Conservation (phyloP, 1,140 invertebrate species). For the Adelges cooleyi region DNA sequence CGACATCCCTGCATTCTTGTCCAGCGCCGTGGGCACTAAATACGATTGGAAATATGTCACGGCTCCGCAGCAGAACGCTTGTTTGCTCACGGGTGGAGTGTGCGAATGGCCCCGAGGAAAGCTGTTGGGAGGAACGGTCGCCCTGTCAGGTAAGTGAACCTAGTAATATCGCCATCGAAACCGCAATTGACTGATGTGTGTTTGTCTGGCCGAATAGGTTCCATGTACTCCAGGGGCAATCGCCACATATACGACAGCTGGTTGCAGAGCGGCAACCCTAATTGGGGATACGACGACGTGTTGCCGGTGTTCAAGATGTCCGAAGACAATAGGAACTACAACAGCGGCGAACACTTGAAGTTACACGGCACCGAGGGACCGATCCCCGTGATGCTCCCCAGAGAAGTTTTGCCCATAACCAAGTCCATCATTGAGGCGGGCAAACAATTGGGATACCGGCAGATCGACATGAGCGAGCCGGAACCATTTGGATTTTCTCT, state of each 20-base stretch:
- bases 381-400: constrained; percentile 44
- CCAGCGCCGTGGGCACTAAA: constrained; percentile 20
- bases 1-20: constrained; percentile 20
- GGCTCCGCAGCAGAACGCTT: constrained; percentile 43
- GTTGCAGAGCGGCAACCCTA: constrained; percentile 48
- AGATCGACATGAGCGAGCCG: constrained; percentile 46
- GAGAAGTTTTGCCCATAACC: constrained; percentile 42
- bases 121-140: constrained; percentile 68
- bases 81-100: constrained; percentile 45
- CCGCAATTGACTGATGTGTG: neutral
- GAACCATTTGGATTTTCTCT: constrained; percentile 45
- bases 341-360: constrained; percentile 37
- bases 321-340: constrained; percentile 40
- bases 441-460: constrained; percentile 40
- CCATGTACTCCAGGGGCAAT: constrained; percentile 57
- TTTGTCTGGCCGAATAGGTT: constrained; percentile 44
- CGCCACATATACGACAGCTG: constrained; percentile 53
- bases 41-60: constrained; percentile 52
- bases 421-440: constrained; percentile 48
- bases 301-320: constrained; percentile 49
- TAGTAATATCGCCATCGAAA: constrained; percentile 26
- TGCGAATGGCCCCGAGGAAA: constrained; percentile 62
- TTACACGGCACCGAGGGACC: constrained; percentile 48
- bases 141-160: constrained; percentile 43
- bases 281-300: constrained; percentile 53